phyloP scores from a whole-genome alignment of 2,797 vertebrate genomes.

The Morelia viridis region DNA sequence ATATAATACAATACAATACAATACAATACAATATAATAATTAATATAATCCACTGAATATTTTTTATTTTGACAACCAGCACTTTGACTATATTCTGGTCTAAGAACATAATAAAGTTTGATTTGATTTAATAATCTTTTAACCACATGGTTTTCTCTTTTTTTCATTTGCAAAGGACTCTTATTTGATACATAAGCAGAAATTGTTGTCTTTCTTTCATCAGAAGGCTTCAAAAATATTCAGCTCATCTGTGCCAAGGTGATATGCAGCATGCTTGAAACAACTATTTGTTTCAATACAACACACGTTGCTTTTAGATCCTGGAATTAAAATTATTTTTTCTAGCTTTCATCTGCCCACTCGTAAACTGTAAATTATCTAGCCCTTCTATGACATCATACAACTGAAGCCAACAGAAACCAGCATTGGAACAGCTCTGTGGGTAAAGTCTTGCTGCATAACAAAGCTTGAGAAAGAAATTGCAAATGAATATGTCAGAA shows the following conservation, averaged over 20 bases:
- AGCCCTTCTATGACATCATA: background rate
- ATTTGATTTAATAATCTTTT: constrained; percentile 41
- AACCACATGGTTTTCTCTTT: constrained; percentile 8
- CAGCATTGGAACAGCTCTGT: background rate
- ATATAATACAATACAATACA: too few relatives aligned
- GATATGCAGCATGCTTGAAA: background rate
- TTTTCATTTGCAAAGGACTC: constrained; percentile 15
- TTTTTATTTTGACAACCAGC: background rate
- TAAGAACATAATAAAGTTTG: constrained; percentile 32
- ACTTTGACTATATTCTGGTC: background rate
- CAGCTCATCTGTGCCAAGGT: background rate
- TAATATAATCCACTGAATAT: background rate
- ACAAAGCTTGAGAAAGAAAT: background rate
- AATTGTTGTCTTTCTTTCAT: background rate
- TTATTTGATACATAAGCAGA: constrained; percentile 9
- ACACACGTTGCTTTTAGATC: background rate
- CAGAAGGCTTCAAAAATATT: background rate
- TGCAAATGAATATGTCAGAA: background rate
- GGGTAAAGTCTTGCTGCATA: background rate
- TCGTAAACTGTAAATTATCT: background rate
- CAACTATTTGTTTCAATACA: background rate
- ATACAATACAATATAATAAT: background rate
- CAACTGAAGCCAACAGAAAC: background rate
- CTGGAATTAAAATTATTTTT: background rate
- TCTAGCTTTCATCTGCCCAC: background rate